Evolutionary conservation across 1,140 invertebrate species (phyloP).

Genomic region (Mylabris phalerata): DNA sequence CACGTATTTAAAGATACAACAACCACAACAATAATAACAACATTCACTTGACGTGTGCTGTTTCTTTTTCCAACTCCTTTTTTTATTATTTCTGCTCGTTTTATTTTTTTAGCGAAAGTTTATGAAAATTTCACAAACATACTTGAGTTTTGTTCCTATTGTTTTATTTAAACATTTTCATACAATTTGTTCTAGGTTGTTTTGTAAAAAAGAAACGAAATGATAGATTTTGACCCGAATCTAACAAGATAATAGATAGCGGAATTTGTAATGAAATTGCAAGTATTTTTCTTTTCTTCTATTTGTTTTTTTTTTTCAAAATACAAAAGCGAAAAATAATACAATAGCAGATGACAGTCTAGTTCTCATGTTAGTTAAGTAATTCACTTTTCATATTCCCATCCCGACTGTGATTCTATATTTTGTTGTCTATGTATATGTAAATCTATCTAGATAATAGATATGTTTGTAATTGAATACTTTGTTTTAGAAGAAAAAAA

Average conservation of each 20-base stretch:
- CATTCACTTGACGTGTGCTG: no score
- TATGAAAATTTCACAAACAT: not conserved
- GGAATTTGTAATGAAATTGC: conserved; percentile 7
- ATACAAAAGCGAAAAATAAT: not conserved
- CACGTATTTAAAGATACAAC: no score
- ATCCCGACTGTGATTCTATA: not conserved
- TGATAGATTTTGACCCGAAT: conserved; percentile 8
- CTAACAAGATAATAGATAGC: conserved; percentile 5
- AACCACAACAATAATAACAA: no score
- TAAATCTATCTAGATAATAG: conserved; percentile 1
- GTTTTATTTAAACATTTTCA: no score
- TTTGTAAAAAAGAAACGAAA: no score
- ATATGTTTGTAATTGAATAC: conserved; percentile 3
- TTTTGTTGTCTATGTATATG: no score
- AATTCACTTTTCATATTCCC: conserved; percentile 21
- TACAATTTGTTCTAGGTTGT: no score
- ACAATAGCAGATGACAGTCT: conserved; percentile 17
- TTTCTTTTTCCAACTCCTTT: no score
- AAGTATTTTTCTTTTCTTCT: not conserved
- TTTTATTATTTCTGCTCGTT: no score
- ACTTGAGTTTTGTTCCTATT: no score
- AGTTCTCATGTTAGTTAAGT: conserved; percentile 16
- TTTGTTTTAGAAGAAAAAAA: conserved; percentile 4
- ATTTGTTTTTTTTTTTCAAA: not conserved
- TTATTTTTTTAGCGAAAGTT: conserved; percentile 8